Base-by-base conservation (phyloP, 2,888 invertebrate species). In the Drosophila limbata region DNA sequence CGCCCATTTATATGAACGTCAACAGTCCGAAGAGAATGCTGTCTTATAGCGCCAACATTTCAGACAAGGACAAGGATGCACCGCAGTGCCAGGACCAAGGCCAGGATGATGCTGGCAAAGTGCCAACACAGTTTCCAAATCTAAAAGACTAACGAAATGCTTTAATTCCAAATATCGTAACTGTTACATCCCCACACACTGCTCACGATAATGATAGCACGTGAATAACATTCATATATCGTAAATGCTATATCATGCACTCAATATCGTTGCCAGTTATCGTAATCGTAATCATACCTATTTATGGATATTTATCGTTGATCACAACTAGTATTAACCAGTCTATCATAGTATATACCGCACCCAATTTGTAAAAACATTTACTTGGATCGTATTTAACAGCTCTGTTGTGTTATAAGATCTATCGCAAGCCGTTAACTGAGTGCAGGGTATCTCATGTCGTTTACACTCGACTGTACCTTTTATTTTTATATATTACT, bases 81-180 rank as follows among this genome's bases (percentile, higher is more conserved):
- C 15, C 37, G 40, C 11, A 40, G 42, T 2, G 21, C 33, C 37
- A 9, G 52, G 60, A 33, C 45, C 55, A 53, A 47, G 60, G 42
- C 57, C 56, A 45, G 47, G 35, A 31, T 13, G 47, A 44, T 28
- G 65, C 64, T 52, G 52, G 50, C 60, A 89, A 91, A 81, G 77
- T 90, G 67, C 77, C 75, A 40, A 15, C 42, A 21, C 78, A 37
- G 28, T 47, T 57, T 60, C 77, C 88, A 87, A 88, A 86, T 88
- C 71, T 88, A 86, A 89, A 89, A 91, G 90, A 91, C 90, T 88
- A 85, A 88, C 84, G 72, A 78, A 90, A 89, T 83, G 91, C 90
- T 91, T 91, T 91, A 91, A 91, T 71, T 77, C 80, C 72, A 79
- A 77, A 71, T 66, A 77, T 70, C 56, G 55, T 68, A 75, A 77